These are phyloP conservation scores for Megathymus violae DNA, from an alignment of 1,140 invertebrate genomes.

Conservation along the genomic window DNA sequence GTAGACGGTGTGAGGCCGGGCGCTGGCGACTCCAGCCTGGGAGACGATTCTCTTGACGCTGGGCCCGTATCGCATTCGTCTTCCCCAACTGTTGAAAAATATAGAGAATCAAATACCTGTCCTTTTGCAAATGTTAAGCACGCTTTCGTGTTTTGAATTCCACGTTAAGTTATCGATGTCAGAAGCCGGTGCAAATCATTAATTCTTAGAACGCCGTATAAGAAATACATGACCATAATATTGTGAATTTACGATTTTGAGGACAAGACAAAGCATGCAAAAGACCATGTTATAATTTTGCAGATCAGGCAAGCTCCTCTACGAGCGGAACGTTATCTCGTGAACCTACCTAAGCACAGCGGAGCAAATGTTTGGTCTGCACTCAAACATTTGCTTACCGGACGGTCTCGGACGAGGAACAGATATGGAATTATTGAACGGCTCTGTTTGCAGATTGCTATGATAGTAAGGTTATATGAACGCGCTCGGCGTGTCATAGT, in stretches of 20 bases:
- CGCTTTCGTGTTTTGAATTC: no score
- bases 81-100: slow-evolving; percentile 65
- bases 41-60: slow-evolving; percentile 87
- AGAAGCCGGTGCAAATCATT: no score
- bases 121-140: no score
- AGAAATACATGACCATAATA: no score
- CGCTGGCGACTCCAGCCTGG: slow-evolving; percentile 84
- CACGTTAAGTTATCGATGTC: no score
- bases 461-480: no score
- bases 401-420: neutral
- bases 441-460: neutral
- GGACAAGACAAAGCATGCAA: neutral
- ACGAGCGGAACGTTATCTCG: neutral
- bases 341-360: slow-evolving; percentile 1
- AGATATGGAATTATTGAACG: slow-evolving; percentile 1
- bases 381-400: slow-evolving; percentile 11
- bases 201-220: no score
- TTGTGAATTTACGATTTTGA: no score
- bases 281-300: neutral
- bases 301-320: neutral
- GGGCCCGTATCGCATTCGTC: slow-evolving; percentile 85
- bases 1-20: slow-evolving; percentile 70
- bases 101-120: no score
- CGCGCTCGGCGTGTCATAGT: no score
- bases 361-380: slow-evolving; percentile 10